Percentiles rank a stretch among this genome's conserved stretches.
Conservation (phyloP, 2,888 invertebrate species). For the Nesidiocoris tenuis region DNA sequence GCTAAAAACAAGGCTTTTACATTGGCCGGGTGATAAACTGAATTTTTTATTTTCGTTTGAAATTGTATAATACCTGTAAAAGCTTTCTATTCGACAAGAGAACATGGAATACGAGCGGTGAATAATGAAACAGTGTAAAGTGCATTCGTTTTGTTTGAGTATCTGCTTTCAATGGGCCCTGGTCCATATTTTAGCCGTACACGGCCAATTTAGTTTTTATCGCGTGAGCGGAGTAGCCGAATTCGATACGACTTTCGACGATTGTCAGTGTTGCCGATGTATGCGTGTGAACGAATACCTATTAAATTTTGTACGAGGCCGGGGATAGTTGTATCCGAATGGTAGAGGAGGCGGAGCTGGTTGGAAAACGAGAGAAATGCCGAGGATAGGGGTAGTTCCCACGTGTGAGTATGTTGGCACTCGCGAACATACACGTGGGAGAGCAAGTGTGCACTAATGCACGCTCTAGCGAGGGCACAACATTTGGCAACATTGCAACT, state of each 20-base stretch:
- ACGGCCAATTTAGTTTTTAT: background rate
- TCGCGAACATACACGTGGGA: too few species aligned
- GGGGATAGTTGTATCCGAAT: background rate
- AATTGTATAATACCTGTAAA: too few species aligned
- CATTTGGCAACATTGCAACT: conserved; percentile 41
- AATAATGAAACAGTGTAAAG: background rate
- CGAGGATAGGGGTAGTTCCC: background rate
- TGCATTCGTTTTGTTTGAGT: background rate
- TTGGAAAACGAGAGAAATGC: background rate
- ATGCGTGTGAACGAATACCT: background rate
- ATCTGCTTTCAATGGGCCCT: background rate
- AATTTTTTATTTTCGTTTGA: too few species aligned
- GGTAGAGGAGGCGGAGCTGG: background rate
- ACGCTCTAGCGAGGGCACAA: conserved; percentile 5
- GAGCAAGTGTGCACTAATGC: background rate
- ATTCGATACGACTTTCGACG: background rate
- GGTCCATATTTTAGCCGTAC: background rate
- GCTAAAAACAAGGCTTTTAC: too few species aligned
- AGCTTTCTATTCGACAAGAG: background rate
- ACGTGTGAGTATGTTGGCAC: background rate
- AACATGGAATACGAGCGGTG: background rate
- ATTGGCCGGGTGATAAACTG: too few species aligned
- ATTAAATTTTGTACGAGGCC: background rate
- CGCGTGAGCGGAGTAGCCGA: background rate
- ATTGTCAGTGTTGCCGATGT: background rate